Evolutionary conservation across 1,140 invertebrate species (phyloP), one percentile per base, ranked within the genome.

Genomic region (Lucilia cuprina): DNA sequence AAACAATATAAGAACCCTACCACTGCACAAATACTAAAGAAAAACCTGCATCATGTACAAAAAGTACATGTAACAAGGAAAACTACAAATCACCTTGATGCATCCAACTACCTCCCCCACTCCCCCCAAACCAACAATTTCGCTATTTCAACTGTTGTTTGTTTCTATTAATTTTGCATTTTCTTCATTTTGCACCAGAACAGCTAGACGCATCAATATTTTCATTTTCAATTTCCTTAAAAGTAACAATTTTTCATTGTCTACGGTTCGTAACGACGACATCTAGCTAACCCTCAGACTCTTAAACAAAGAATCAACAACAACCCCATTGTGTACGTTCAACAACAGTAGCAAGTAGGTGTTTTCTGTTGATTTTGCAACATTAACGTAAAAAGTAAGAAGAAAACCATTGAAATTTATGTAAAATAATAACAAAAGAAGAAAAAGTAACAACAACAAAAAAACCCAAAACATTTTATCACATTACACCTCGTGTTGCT

Each of bases 241-340:
- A 60, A 60, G 55, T 60, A 60, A 60, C 55, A 60, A 60, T 60
- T 60, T 60, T 60, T 60, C 55, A 60, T 60, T 60, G 55, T 60
- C 55, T 60, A 17, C 55, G 55, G 55, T 8, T 60, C 55, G 55
- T 60, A 60, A 60, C n/a, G 55, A 60, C n/a, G 55, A 60, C 55
- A n/a, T 60, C 50, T 41, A 30, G 25, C 12, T 55, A 60, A 60
- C 55, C 14, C n/a, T 60, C 55, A 60, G 55, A 60, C 55, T 60
- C n/a, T 17, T 55, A 7, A 14, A 17, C 13, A 60, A 60, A 17
- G n/a, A 60, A 60, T 14, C 13, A 60, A 60, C 13, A 60, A 60
- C 55, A 60, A 60, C 55, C 55, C 55, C n/a, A 60, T 60, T 60
- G 14, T 60, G 8, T 3, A n/a, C n/a, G 0, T 60, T 7, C 55